phyloP scores from a whole-genome alignment of 2,113 vertebrate genomes.

The Tamias sibiricus region DNA sequence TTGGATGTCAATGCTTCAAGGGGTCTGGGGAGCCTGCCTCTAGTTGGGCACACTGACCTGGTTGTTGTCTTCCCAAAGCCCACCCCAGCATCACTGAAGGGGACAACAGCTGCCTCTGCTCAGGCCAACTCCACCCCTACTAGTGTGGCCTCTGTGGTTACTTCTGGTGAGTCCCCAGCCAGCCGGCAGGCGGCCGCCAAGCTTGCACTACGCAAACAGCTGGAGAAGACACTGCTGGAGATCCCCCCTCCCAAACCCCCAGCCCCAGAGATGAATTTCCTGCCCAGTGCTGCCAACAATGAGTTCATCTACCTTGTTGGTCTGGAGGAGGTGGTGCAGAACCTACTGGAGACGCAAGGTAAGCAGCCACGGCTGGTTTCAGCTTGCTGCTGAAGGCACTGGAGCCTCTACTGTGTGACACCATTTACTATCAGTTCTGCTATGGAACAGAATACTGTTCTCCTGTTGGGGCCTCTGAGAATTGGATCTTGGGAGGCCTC shows the following conservation, averaged over 20 bases:
- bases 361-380: constrained; percentile 62
- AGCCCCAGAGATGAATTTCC: constrained; percentile 95
- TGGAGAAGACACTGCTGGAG: constrained; percentile 98
- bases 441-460: not conserved
- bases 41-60: not conserved
- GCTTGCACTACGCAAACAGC: constrained; percentile 95
- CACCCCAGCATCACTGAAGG: constrained; percentile 93
- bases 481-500: not conserved
- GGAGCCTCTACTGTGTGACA: not conserved
- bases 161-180: constrained; percentile 92
- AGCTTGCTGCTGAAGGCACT: not conserved
- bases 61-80: constrained; percentile 84
- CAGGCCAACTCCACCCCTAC: constrained; percentile 83
- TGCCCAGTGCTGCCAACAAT: constrained; percentile 98
- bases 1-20: not conserved
- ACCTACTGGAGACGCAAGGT: constrained; percentile 97
- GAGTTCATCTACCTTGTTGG: constrained; percentile 99
- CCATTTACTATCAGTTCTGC: not conserved
- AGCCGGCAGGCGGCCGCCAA: constrained; percentile 97
- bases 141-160: constrained; percentile 84
- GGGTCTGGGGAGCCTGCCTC: not conserved
- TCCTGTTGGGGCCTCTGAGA: not conserved
- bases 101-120: constrained; percentile 85
- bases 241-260: constrained; percentile 98
- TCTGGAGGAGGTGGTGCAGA: constrained; percentile 98